Evolutionary conservation across 2,113 vertebrate genomes (phyloP).

Genomic region (Thryonomys swinderianus): DNA sequence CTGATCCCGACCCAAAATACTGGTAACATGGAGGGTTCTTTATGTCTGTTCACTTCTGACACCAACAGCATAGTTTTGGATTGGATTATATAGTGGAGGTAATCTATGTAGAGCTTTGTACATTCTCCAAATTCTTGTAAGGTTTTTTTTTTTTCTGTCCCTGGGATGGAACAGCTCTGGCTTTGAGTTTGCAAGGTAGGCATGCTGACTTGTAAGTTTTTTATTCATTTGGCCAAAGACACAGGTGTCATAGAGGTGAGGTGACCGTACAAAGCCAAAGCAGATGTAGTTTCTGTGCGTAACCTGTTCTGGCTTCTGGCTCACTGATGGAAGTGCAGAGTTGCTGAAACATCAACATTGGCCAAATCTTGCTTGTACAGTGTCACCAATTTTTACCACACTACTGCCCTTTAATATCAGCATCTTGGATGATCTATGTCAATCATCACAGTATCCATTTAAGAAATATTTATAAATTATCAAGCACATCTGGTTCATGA

Average conservation of each 20-base stretch:
- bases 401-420: not conserved
- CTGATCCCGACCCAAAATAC: not conserved
- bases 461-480: slow-evolving; percentile 13
- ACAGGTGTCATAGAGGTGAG: not conserved
- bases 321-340: not conserved
- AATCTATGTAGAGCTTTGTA: not conserved
- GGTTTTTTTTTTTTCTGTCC: not conserved
- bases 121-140: not conserved
- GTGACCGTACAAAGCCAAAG: not conserved
- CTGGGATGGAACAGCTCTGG: too few species aligned
- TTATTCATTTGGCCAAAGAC: not conserved
- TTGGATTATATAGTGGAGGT: not conserved
- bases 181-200: too few species aligned
- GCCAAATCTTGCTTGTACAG: not conserved
- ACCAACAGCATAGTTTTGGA: not conserved
- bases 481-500: not conserved
- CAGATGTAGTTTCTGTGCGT: not conserved
- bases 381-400: not conserved
- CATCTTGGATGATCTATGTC: not conserved
- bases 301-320: not conserved
- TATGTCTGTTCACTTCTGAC: not conserved
- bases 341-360: not conserved
- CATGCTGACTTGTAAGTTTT: not conserved
- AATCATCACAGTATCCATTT: not conserved
- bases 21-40: not conserved